Conservation (phyloP, 2,113 vertebrate genomes). For the Rhipidura dahli region DNA sequence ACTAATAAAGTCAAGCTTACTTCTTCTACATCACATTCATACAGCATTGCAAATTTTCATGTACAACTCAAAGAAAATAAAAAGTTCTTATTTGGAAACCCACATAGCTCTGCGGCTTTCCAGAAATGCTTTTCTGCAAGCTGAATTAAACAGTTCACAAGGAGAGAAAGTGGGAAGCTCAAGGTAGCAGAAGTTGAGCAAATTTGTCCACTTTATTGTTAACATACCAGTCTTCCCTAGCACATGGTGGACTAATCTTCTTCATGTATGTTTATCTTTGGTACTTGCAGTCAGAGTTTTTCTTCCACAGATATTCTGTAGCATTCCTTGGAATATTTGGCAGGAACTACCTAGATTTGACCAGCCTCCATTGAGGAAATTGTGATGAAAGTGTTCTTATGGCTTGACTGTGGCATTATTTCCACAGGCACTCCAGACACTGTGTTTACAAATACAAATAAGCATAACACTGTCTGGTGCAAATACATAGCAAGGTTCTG, state of each 20-base stretch:
- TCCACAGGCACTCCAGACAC: too few relatives aligned
- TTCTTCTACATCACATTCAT: not conserved
- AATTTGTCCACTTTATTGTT: not conserved
- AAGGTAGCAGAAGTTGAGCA: not conserved
- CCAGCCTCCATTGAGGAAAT: not conserved
- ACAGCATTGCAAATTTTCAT: not conserved
- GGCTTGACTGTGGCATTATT: not conserved
- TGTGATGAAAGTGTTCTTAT: not conserved
- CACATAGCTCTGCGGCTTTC: accelerated
- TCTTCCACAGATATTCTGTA: not conserved
- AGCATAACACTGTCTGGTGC: not conserved
- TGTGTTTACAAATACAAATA: not conserved
- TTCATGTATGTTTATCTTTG: accelerated
- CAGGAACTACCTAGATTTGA: not conserved
- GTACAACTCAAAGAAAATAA: not conserved
- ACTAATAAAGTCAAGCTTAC: not conserved
- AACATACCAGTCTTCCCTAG: not conserved
- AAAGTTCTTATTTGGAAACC: not conserved
- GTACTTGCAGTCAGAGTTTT: not conserved
- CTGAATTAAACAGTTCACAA: not conserved
- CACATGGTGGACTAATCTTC: not conserved
- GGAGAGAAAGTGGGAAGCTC: not conserved
- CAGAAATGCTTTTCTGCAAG: not conserved
- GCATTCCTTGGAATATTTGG: not conserved
- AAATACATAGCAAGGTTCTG: not conserved